These are phyloP conservation scores for Malthinus flaveolus DNA, from an alignment of 2,888 invertebrate genomes.

Conservation along the genomic window DNA sequence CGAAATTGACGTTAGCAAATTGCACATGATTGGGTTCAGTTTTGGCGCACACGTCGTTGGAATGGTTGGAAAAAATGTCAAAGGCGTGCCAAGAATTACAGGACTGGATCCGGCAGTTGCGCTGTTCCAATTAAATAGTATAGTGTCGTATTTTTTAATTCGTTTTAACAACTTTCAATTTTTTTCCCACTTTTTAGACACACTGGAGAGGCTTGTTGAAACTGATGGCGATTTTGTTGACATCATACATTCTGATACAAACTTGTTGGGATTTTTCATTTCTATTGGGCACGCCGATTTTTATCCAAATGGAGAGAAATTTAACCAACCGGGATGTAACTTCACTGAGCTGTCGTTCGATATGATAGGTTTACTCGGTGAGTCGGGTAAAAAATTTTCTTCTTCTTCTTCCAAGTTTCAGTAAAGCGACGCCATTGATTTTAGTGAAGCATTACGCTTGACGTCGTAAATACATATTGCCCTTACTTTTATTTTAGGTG, in stretches of 20 bases:
- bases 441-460: no score
- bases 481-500: slow-evolving; percentile 57
- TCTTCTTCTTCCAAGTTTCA: no score
- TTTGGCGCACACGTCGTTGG: slow-evolving; percentile 77
- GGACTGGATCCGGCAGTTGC: slow-evolving; percentile 80
- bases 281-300: slow-evolving; percentile 63
- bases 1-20: slow-evolving; percentile 60
- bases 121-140: slow-evolving; percentile 57
- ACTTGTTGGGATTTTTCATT: slow-evolving; percentile 61
- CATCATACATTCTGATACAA: slow-evolving; percentile 64
- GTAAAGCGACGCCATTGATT: no score
- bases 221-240: slow-evolving; percentile 63
- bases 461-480: no score
- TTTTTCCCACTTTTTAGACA: not conserved
- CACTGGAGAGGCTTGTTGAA: slow-evolving; percentile 19
- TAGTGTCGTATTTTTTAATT: not conserved
- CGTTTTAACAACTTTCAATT: not conserved
- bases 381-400: not conserved
- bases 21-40: slow-evolving; percentile 73
- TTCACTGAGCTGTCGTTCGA: slow-evolving; percentile 32
- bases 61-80: slow-evolving; percentile 66
- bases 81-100: slow-evolving; percentile 48
- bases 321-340: slow-evolving; percentile 50
- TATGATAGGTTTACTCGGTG: slow-evolving; percentile 1
- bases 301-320: slow-evolving; percentile 61